These are phyloP conservation scores for Chrysolina oricalcia DNA, from an alignment of 2,888 invertebrate species.

Conservation along the genomic window DNA sequence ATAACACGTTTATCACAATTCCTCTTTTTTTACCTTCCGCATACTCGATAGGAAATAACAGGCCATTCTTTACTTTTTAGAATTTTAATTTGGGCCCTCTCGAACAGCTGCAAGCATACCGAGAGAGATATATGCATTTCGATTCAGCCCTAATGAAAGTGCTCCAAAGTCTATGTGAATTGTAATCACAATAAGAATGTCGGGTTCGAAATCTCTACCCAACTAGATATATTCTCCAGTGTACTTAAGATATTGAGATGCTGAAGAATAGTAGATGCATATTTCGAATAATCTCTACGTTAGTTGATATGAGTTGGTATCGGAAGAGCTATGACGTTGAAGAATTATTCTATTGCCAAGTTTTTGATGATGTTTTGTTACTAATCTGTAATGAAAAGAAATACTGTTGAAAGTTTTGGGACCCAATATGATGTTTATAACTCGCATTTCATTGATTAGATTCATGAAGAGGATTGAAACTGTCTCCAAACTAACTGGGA, in stretches of 20 bases:
- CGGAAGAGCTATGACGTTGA: neutral
- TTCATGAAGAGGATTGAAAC: too few species aligned
- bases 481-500: too few species aligned
- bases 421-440: too few species aligned
- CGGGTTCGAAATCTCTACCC: conserved; percentile 12
- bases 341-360: too few species aligned
- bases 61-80: neutral
- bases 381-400: too few species aligned
- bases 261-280: neutral
- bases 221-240: conserved; percentile 1
- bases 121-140: conserved; percentile 20
- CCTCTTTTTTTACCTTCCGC: neutral
- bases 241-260: conserved; percentile 4
- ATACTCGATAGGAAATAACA: neutral
- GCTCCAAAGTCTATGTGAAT: conserved; percentile 26
- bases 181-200: conserved; percentile 24
- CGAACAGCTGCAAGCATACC: conserved; percentile 19
- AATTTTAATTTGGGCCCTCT: neutral
- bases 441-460: too few species aligned
- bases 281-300: neutral
- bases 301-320: neutral
- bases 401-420: too few species aligned
- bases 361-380: too few species aligned
- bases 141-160: conserved; percentile 31
- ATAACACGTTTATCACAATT: neutral